Evolutionary conservation across 2,888 invertebrate genomes (phyloP).

Genomic region (Limulus polyphemus): DNA sequence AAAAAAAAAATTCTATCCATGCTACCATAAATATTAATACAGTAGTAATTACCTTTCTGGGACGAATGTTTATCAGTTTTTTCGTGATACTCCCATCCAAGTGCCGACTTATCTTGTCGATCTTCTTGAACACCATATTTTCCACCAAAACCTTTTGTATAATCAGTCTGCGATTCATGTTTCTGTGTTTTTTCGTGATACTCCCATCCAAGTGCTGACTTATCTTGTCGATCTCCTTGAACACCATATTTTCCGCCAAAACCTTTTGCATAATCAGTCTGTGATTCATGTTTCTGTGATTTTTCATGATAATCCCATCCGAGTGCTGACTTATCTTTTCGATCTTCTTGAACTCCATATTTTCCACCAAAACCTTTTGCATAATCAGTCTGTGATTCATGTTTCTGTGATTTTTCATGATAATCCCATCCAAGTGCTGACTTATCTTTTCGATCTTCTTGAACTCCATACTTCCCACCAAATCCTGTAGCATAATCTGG

Average conservation of each 20-base stretch:
- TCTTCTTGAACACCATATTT: conserved; percentile 37
- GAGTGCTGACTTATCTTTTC: conserved; percentile 62
- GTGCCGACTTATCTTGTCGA: conserved; percentile 30
- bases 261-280: conserved; percentile 55
- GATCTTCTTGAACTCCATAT: conserved; percentile 40
- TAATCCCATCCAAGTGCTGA: conserved; percentile 77
- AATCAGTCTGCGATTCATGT: conserved; percentile 58
- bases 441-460: conserved; percentile 50
- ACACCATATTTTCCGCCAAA: conserved; percentile 42
- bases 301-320: conserved; percentile 76
- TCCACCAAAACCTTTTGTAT: conserved; percentile 40
- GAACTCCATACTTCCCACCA: conserved; percentile 40
- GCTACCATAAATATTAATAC: too few relatives aligned
- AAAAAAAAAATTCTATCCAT: too few relatives aligned
- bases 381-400: conserved; percentile 62
- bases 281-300: conserved; percentile 68
- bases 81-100: conserved; percentile 29
- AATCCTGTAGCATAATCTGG: conserved; percentile 58
- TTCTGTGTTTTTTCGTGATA: conserved; percentile 70
- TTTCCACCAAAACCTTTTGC: conserved; percentile 49
- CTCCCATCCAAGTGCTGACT: conserved; percentile 71
- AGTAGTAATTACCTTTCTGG: conserved; percentile 32
- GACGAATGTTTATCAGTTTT: conserved; percentile 27
- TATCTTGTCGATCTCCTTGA: conserved; percentile 49
- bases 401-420: conserved; percentile 43